These are phyloP conservation scores for Botia almorhae DNA, from an alignment of 2,797 vertebrate species.

Conservation along the genomic window DNA sequence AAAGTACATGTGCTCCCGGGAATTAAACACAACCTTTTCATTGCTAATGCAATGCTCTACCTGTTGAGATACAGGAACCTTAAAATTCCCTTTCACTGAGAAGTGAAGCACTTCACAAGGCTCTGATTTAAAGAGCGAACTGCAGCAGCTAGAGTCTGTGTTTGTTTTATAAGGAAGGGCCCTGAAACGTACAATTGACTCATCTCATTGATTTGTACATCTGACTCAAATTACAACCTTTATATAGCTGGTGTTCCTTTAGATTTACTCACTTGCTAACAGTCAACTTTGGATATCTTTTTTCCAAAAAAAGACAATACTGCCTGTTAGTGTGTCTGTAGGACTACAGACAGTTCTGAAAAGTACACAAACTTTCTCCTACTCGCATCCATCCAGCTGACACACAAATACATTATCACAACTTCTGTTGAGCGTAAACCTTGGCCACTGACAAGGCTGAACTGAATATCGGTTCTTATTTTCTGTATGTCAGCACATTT, in stretches of 20 bases:
- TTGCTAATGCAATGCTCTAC: too few relatives aligned
- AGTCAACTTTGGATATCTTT: neutral
- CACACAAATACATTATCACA: neutral
- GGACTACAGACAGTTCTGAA: neutral
- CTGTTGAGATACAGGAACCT: too few relatives aligned
- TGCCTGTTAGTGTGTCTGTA: neutral
- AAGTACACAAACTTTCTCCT: neutral
- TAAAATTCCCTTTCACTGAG: too few relatives aligned
- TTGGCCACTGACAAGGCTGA: neutral
- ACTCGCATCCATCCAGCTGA: neutral
- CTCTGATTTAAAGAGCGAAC: neutral
- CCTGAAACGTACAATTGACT: conserved; percentile 18
- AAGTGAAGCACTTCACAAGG: neutral
- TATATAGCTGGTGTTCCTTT: neutral
- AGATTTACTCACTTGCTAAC: neutral
- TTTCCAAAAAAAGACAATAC: neutral
- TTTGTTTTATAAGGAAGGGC: conserved; percentile 44
- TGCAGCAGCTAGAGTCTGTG: neutral
- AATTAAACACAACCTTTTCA: too few relatives aligned
- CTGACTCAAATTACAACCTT: conserved; percentile 30
- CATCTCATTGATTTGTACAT: neutral
- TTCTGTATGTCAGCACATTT: neutral
- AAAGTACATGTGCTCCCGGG: too few relatives aligned
- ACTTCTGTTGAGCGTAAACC: neutral
- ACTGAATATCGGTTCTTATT: neutral